Evolutionary conservation across 23 tunicate species (phyloP).

Genomic region (Clavelina lepadiformis): DNA sequence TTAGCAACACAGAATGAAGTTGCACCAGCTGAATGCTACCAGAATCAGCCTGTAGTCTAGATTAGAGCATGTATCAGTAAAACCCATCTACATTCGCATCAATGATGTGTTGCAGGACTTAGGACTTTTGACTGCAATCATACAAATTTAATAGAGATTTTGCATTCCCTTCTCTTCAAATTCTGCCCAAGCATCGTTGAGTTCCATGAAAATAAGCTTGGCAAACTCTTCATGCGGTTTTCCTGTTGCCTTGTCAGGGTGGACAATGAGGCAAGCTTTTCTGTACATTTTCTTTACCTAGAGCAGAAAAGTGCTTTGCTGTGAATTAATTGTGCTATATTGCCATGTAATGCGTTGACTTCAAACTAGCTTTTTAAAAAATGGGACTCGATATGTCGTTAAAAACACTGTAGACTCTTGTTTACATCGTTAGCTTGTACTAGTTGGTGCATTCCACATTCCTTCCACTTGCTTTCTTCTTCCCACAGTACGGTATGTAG

Average conservation of each 20-base stretch:
- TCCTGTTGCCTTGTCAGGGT: conserved; percentile 97
- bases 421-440: conserved; percentile 89
- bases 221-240: conserved; percentile 87
- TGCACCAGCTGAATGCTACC: no score
- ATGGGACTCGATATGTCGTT: not conserved
- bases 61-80: no score
- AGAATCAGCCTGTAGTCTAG: no score
- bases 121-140: not conserved
- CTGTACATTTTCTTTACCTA: conserved; percentile 97
- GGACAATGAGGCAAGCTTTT: conserved; percentile 87
- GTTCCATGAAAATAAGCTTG: conserved; percentile 95
- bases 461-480: conserved; percentile 92
- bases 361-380: not conserved
- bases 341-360: not conserved
- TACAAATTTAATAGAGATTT: conserved; percentile 33
- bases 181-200: conserved; percentile 90
- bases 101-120: not conserved
- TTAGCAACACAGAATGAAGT: no score
- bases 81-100: no score
- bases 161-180: conserved; percentile 96
- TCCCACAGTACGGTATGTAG: conserved; percentile 95
- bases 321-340: not conserved
- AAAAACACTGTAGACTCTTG: not conserved
- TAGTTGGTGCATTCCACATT: conserved; percentile 91
- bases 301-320: not conserved